A percentile compares a stretch with the other conserved stretches of the same genome.
These are phyloP conservation scores for Catotricha subobsoleta DNA, from an alignment of 2,888 invertebrate species.

Conservation along the genomic window DNA sequence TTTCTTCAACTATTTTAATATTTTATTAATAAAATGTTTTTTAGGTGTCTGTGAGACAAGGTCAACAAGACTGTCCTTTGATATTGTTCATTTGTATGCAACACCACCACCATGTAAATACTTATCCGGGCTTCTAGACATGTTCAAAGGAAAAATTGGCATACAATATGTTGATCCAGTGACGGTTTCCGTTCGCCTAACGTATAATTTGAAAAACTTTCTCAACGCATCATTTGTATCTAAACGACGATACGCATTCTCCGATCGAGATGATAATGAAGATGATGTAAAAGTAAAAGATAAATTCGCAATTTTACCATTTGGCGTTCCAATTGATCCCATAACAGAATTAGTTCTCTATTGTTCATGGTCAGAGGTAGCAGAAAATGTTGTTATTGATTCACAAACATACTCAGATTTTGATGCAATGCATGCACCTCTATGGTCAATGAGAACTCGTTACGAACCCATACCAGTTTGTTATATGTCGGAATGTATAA, in stretches of 20 bases:
- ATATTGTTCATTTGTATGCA: slow-evolving; percentile 70
- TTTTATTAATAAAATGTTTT: no score
- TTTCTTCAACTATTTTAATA: slow-evolving; percentile 31
- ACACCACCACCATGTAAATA: slow-evolving; percentile 67
- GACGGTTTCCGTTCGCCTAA: slow-evolving; percentile 46
- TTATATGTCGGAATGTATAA: slow-evolving; percentile 57
- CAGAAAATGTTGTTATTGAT: slow-evolving; percentile 74
- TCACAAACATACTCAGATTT: slow-evolving; percentile 76
- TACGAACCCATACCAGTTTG: slow-evolving; percentile 52
- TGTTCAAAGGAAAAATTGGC: slow-evolving; percentile 83
- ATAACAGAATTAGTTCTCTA: slow-evolving; percentile 57
- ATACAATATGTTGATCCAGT: slow-evolving; percentile 38
- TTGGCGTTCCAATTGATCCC: slow-evolving; percentile 71
- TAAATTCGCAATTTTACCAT: slow-evolving; percentile 58
- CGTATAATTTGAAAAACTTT: slow-evolving; percentile 36
- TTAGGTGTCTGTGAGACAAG: slow-evolving; percentile 63
- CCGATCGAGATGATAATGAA: slow-evolving; percentile 19
- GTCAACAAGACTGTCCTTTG: slow-evolving; percentile 64
- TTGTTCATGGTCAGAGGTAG: slow-evolving; percentile 72
- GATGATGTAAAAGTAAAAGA: slow-evolving; percentile 53
- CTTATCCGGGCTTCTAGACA: slow-evolving; percentile 60
- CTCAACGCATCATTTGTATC: slow-evolving; percentile 19
- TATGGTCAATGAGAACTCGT: slow-evolving; percentile 54
- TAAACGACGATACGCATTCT: slow-evolving; percentile 15
- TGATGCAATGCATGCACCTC: slow-evolving; percentile 59